These are phyloP conservation scores for Acropternis orthonyx DNA, from an alignment of 2,797 vertebrate species.

Conservation along the genomic window DNA sequence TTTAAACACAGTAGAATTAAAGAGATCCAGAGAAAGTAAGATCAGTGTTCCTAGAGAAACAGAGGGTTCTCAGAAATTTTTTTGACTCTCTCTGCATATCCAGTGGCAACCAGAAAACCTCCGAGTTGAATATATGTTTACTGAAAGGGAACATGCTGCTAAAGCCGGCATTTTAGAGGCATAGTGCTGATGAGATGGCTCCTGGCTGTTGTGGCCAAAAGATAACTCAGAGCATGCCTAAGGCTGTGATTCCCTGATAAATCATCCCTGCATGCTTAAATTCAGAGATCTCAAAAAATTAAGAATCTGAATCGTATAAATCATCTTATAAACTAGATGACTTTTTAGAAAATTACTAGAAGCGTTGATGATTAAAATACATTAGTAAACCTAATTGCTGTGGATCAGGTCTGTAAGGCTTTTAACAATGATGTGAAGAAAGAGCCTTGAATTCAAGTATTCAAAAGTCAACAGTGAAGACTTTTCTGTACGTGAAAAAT, in stretches of 20 bases:
- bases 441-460: neutral
- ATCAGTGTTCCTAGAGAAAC: neutral
- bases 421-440: neutral
- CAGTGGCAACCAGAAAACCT: neutral
- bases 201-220: neutral
- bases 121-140: neutral
- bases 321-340: neutral
- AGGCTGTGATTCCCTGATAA: neutral
- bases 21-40: neutral
- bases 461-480: neutral
- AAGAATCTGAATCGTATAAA: neutral
- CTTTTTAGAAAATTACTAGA: neutral
- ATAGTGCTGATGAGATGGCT: neutral
- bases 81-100: neutral
- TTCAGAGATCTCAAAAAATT: neutral
- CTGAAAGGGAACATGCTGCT: neutral
- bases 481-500: neutral
- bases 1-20: neutral
- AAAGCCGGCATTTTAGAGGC: neutral
- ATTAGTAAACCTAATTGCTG: neutral
- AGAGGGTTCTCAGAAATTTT: neutral
- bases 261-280: neutral
- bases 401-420: neutral
- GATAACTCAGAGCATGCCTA: neutral
- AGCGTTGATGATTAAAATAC: neutral